Evolutionary conservation across 1,140 invertebrate species (phyloP).

Genomic region (Platyscapa corneri): DNA sequence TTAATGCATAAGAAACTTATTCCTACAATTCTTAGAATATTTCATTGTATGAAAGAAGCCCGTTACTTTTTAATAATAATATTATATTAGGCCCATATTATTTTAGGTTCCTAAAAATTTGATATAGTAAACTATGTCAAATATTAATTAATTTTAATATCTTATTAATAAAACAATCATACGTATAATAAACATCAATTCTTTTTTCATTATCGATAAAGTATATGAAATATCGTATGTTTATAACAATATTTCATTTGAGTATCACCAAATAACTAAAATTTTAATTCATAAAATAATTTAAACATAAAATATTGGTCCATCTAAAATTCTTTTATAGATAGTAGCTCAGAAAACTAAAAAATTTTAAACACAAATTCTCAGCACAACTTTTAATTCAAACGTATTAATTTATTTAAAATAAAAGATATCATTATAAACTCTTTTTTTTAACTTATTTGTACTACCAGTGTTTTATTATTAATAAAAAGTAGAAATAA

Average conservation of each 20-base stretch:
- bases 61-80: neutral
- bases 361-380: constrained; percentile 4
- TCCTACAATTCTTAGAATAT: constrained; percentile 9
- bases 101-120: neutral
- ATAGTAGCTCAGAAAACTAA: constrained; percentile 20
- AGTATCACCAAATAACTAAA: neutral
- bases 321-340: constrained; percentile 36
- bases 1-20: constrained; percentile 18
- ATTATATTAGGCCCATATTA: constrained; percentile 21
- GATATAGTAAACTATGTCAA: neutral
- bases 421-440: neutral
- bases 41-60: constrained; percentile 12
- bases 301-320: constrained; percentile 46
- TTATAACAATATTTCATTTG: neutral
- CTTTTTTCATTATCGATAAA: neutral
- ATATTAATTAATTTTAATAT: neutral
- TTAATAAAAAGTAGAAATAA: neutral
- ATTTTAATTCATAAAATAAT: constrained; percentile 10
- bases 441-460: neutral
- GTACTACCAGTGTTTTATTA: neutral
- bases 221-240: neutral
- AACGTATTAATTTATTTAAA: neutral
- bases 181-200: constrained; percentile 26
- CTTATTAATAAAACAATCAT: constrained; percentile 9
- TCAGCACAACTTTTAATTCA: neutral